These are phyloP conservation scores for Amblyraja radiata DNA, from an alignment of 2,797 vertebrate genomes.

Conservation along the genomic window DNA sequence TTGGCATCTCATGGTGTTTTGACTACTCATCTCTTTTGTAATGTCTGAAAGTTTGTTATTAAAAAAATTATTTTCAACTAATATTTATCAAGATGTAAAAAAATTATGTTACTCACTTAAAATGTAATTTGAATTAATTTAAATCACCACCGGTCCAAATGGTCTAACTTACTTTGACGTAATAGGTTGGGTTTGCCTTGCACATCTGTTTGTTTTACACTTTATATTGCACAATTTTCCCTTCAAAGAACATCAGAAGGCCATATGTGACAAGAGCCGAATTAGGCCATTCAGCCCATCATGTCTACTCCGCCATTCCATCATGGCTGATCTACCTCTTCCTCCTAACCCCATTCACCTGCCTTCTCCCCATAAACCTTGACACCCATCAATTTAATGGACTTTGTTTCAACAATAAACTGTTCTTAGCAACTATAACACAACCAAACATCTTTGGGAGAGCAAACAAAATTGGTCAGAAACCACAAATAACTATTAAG, in stretches of 20 bases:
- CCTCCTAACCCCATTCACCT: too few relatives aligned
- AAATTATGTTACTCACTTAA: neutral
- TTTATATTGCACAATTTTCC: neutral
- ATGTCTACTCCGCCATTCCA: too few relatives aligned
- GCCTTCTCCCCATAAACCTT: too few relatives aligned
- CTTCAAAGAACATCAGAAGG: neutral
- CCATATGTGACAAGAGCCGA: too few relatives aligned
- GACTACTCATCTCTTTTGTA: neutral
- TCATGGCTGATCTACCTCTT: too few relatives aligned
- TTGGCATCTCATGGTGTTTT: neutral
- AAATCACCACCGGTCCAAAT: neutral
- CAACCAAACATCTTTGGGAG: too few relatives aligned
- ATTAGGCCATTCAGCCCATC: too few relatives aligned
- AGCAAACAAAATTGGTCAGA: too few relatives aligned
- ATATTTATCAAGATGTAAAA: neutral
- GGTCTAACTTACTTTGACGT: neutral
- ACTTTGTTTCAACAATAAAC: too few relatives aligned
- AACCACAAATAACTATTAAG: too few relatives aligned
- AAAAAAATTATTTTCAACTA: too few relatives aligned
- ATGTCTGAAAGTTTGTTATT: neutral
- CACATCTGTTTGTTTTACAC: neutral
- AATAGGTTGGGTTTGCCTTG: neutral
- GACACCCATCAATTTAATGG: neutral
- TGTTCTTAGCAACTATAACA: too few relatives aligned
- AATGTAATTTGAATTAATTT: conserved; percentile 6